These are phyloP conservation scores for Stramonita haemastoma DNA, from an alignment of 2,888 invertebrate genomes.

Conservation along the genomic window DNA sequence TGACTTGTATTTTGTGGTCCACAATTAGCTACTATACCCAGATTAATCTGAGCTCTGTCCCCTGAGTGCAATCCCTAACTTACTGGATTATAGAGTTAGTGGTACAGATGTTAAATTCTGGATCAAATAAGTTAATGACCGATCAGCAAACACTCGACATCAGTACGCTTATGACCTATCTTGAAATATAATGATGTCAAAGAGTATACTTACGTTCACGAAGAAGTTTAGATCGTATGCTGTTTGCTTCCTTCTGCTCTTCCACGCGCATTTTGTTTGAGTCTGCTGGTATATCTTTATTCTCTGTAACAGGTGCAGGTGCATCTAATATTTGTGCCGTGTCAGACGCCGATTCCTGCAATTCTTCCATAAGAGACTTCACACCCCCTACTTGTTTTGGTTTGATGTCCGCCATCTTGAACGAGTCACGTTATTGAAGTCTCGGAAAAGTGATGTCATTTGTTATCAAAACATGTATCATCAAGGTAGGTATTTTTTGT, in stretches of 20 bases:
- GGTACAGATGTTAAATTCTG: no score
- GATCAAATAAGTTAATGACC: no score
- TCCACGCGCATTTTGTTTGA: neutral
- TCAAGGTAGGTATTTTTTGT: no score
- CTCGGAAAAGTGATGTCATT: neutral
- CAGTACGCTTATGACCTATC: no score
- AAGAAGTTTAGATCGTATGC: constrained; percentile 43
- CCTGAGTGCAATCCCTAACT: no score
- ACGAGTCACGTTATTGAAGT: constrained; percentile 1
- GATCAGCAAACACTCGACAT: no score
- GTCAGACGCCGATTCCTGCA: constrained; percentile 34
- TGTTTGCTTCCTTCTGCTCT: constrained; percentile 41
- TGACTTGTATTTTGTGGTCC: no score
- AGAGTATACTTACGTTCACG: constrained; percentile 46
- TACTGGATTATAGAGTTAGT: no score
- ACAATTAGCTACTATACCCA: no score
- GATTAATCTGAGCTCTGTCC: no score
- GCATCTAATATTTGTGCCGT: constrained; percentile 23
- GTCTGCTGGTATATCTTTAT: neutral
- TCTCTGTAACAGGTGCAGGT: neutral
- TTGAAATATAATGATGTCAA: no score
- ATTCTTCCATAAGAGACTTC: constrained; percentile 48
- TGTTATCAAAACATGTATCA: neutral
- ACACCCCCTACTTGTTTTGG: constrained; percentile 53
- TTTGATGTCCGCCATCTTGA: constrained; percentile 61